These are phyloP conservation scores for Adelognathus sp. DNA, from an alignment of 2,888 invertebrate genomes.

Conservation along the genomic window DNA sequence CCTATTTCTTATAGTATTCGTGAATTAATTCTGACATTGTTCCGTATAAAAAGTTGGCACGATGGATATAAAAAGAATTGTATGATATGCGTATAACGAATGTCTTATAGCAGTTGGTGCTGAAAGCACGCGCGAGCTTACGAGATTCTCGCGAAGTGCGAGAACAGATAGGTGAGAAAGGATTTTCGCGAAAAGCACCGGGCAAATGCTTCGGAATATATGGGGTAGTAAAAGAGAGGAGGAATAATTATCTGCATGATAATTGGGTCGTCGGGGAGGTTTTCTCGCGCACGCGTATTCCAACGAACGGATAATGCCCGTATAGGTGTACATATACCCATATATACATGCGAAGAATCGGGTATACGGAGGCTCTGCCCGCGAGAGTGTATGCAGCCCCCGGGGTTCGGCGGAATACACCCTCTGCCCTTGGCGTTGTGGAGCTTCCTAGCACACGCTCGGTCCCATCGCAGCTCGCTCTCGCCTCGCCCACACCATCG, in stretches of 20 bases:
- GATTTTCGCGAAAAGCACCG: too few relatives aligned
- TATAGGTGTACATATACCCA: background rate
- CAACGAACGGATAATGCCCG: background rate
- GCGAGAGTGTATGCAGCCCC: background rate
- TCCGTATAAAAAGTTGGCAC: too few relatives aligned
- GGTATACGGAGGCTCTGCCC: background rate
- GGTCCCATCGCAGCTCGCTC: background rate
- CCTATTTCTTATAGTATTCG: too few relatives aligned
- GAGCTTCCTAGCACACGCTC: background rate
- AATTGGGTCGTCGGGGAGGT: constrained; percentile 30
- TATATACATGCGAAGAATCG: background rate
- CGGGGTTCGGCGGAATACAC: background rate
- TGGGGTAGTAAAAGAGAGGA: background rate
- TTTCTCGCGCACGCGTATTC: constrained; percentile 20
- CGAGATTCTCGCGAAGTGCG: too few relatives aligned
- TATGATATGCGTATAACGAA: too few relatives aligned
- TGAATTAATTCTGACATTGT: too few relatives aligned
- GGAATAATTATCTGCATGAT: constrained; percentile 46
- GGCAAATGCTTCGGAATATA: too few relatives aligned
- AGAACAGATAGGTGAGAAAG: too few relatives aligned
- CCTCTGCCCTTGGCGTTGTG: constrained; percentile 10
- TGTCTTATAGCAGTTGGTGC: too few relatives aligned
- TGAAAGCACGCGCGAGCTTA: too few relatives aligned
- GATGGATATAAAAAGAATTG: too few relatives aligned
- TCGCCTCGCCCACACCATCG: background rate